Conservation (phyloP, 1,140 invertebrate genomes). For the Neodiprion pinetum region DNA sequence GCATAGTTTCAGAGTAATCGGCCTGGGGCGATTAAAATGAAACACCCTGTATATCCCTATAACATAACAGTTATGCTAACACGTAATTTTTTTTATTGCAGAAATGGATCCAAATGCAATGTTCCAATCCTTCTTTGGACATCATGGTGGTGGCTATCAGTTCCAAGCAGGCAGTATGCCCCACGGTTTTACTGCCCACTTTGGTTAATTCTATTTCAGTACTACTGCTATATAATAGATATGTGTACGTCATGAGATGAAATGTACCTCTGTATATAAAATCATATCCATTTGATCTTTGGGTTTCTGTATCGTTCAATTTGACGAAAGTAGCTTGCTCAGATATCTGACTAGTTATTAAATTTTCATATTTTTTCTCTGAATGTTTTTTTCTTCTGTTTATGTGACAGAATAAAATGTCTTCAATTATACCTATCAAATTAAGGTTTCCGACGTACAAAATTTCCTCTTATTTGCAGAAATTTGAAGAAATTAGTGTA, state of each 20-base stretch:
- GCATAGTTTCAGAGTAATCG: neutral
- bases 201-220: constrained; percentile 59
- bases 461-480: too few relatives aligned
- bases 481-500: too few relatives aligned
- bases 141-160: constrained; percentile 57
- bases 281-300: neutral
- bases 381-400: neutral
- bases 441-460: too few relatives aligned
- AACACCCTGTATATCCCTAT: too few relatives aligned
- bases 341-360: too few relatives aligned
- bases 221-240: neutral
- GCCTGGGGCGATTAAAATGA: too few relatives aligned
- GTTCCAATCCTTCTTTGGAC: constrained; percentile 81
- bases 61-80: too few relatives aligned
- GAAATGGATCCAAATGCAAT: constrained; percentile 79
- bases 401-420: neutral
- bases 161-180: constrained; percentile 61
- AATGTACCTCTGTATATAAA: neutral
- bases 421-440: neutral
- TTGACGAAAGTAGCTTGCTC: too few relatives aligned
- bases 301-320: too few relatives aligned
- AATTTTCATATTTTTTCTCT: neutral
- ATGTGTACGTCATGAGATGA: neutral
- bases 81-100: constrained; percentile 55
- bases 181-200: constrained; percentile 72